Base-by-base conservation (phyloP, 2,113 vertebrate genomes). In the Heloderma charlesbogerti region DNA sequence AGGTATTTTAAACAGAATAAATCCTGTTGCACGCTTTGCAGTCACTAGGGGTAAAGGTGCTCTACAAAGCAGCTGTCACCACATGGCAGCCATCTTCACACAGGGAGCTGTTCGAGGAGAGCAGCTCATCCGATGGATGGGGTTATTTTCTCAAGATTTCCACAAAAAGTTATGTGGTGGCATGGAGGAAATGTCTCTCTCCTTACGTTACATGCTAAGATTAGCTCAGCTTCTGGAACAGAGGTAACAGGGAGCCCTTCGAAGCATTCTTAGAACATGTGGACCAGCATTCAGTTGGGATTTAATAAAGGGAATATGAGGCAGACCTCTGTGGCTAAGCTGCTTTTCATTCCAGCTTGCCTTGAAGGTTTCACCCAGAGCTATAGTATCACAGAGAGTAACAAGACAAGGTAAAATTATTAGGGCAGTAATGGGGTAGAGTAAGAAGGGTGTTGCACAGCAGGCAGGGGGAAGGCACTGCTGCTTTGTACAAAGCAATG, bases 401-500 rank as follows among this genome's bases (percentile, higher is more conserved):
- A 16, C 77, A 63, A 94, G 80, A 66, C 22, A 0, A 86, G 86
- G 93, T 92, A 86, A 89, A 91, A 92, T 67, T 93, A 91, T 94
- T 90, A 91, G 5, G 54, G 79, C 84, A 80, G 92, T 93, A 84
- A 93, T 90, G 92, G 88, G 88, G 94, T 94, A 90, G 79, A 93
- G 90, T 67, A 88, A 91, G 93, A 93, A 96, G 95, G 93, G 93
- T 89, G 12, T 57, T 63, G n/a, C 67, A 0, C 90, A 92, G 94
- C 89, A 31, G 89, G 93, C 27, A 29, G 85, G 54, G 69, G 81
- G 89, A 92, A 94, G 89, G 86, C 43, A 94, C 79, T 95, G 94
- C 93, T 87, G 87, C 95, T 96, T 95, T 93, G 91, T 86, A 95
- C 95, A 94, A 92, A 94, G 91, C 92, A 90, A 95, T 92, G 89